Evolutionary conservation across 2,113 vertebrate species (phyloP), one percentile per base, ranked within the genome.

Genomic region (Indicator indicator): DNA sequence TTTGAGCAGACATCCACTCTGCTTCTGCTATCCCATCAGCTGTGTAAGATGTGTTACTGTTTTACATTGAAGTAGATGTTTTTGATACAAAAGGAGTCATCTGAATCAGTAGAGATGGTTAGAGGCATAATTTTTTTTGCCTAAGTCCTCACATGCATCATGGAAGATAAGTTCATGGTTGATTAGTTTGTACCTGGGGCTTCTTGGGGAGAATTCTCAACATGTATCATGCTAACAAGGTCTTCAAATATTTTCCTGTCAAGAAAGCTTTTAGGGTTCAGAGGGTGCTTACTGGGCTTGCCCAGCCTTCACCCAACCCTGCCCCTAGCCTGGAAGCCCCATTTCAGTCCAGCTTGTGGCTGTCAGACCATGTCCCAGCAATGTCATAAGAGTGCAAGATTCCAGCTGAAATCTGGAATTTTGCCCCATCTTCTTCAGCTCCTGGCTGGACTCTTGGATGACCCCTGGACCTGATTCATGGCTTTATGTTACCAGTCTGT

Each of bases 381-480:
- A 28, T 11, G 19, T 9, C n/a, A 32, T 7, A 30, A 24, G 19
- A 78, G 4, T 15, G 24, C 0, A 6, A 5, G 11, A 32, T 42
- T 63, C 19, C 62, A 77, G 3, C 6, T 46, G 50, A 52, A 52
- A 52, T 52, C 23, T 52, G 23, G 23, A 52, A 24, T 52, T 23
- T 8, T 44, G 42, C 7, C 5, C 9, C 0, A 0, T 36, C n/a
- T 75, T 9, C 24, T 55, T 67, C 28, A 81, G 58, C 56, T 78
- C 9, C 81, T 71, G 30, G 14, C 3, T 60, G 50, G 46, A 36
- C 11, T 1, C 0, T 20, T 14, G 77, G 17, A 40, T 63, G 50
- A n/a, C 6, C 14, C 7, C 33, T 38, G 27, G 16, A 28, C 9
- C 15, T 63, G 27, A 12, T 48, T 46, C 33, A 7, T n/a, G 27